Evolutionary conservation across 2,113 vertebrate species (phyloP).

Genomic region (Alaudala cheleensis): DNA sequence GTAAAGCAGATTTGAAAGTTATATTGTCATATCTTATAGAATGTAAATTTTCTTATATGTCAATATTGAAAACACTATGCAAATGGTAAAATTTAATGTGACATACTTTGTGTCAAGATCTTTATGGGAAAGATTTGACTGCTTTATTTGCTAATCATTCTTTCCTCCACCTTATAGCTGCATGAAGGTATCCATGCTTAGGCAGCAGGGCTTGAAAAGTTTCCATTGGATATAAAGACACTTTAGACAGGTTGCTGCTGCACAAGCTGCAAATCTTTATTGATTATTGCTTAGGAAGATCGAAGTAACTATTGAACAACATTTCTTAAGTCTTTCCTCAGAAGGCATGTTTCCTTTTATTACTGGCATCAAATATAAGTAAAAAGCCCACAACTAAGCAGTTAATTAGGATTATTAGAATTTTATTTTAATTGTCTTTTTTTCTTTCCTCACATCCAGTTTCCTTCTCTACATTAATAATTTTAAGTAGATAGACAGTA

Average conservation of each 20-base stretch:
- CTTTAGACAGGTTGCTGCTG: neutral
- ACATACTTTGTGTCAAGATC: neutral
- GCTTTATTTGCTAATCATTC: neutral
- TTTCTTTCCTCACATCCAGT: neutral
- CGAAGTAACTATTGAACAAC: neutral
- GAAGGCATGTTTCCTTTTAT: neutral
- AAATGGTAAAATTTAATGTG: neutral
- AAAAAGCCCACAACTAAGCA: neutral
- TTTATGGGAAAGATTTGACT: neutral
- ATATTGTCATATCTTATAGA: neutral
- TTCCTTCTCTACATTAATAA: neutral
- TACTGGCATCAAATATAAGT: neutral
- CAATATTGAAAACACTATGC: neutral
- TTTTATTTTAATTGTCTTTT: neutral
- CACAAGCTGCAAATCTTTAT: neutral
- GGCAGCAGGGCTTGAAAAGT: neutral
- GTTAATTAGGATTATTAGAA: neutral
- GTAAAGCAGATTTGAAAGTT: neutral
- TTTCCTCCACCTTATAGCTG: neutral
- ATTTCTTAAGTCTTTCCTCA: neutral
- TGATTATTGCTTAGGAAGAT: conserved; percentile 5
- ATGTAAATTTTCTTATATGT: neutral
- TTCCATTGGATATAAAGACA: neutral
- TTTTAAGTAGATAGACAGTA: neutral
- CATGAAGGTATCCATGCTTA: neutral